These are phyloP conservation scores for Cirrhinus molitorella DNA, from an alignment of 2,797 vertebrate genomes.

Conservation along the genomic window DNA sequence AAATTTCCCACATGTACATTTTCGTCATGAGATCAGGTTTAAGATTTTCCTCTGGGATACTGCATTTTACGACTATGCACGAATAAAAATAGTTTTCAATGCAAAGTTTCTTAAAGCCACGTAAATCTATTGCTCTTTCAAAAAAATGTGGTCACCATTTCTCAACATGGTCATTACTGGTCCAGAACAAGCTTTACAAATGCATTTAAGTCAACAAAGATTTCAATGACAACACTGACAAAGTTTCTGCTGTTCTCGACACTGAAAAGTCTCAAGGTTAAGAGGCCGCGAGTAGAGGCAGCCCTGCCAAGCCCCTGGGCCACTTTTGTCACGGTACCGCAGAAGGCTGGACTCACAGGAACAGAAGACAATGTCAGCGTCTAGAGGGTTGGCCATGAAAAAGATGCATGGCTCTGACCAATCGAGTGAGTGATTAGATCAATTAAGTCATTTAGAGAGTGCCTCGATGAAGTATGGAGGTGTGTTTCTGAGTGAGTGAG, in stretches of 20 bases:
- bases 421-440: constrained; percentile 82
- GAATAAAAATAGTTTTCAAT: not conserved
- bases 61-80: not conserved
- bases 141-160: not conserved
- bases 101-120: not conserved
- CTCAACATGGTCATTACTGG: not conserved
- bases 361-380: constrained; percentile 72
- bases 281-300: constrained; percentile 46
- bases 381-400: constrained; percentile 74
- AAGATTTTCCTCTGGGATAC: not conserved
- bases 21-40: too few relatives aligned
- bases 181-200: not conserved
- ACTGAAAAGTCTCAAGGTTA: constrained; percentile 59
- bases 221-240: not conserved
- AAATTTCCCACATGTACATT: too few relatives aligned
- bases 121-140: not conserved
- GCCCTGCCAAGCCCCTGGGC: constrained; percentile 41
- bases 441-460: constrained; percentile 75
- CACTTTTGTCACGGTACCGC: constrained; percentile 46
- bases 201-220: not conserved
- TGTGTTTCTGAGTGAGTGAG: constrained; percentile 34
- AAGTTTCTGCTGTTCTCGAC: constrained; percentile 10
- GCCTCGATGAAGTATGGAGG: constrained; percentile 62
- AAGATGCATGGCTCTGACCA: constrained; percentile 79
- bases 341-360: constrained; percentile 57